Conservation (phyloP, 2,888 invertebrate genomes). For the Dicyrtomina minuta region DNA sequence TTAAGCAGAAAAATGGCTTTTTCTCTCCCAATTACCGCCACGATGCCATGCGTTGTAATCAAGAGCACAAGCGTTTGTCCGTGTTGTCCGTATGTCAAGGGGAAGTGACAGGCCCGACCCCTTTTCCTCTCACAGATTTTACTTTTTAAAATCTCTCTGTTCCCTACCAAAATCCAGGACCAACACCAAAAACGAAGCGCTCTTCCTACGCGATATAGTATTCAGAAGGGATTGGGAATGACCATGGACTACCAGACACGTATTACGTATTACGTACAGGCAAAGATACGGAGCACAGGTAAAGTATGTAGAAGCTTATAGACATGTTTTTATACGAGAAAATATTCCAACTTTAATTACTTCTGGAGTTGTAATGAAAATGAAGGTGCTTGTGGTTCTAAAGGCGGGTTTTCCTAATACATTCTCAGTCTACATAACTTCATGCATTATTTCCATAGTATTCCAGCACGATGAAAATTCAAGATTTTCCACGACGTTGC, state of each 20-base stretch:
- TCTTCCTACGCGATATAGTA: too few relatives aligned
- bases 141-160: background rate
- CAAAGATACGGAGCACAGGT: background rate
- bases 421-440: background rate
- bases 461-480: too few relatives aligned
- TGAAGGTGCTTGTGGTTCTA: constrained; percentile 14
- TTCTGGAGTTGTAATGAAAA: constrained; percentile 14
- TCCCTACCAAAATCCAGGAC: background rate
- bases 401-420: constrained; percentile 9
- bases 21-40: constrained; percentile 27
- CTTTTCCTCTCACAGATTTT: constrained; percentile 4
- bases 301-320: background rate
- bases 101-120: constrained; percentile 17
- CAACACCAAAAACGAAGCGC: background rate
- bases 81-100: constrained; percentile 26
- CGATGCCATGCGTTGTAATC: constrained; percentile 10
- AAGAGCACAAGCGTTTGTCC: constrained; percentile 19
- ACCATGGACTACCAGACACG: background rate
- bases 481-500: too few relatives aligned
- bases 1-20: constrained; percentile 28
- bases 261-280: background rate
- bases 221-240: too few relatives aligned
- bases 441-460: background rate
- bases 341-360: constrained; percentile 14
- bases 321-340: background rate